Percentiles rank a stretch among this genome's conserved stretches.
Conservation (phyloP, 2,113 vertebrate genomes). For the Tenebrosternarchus preto region DNA sequence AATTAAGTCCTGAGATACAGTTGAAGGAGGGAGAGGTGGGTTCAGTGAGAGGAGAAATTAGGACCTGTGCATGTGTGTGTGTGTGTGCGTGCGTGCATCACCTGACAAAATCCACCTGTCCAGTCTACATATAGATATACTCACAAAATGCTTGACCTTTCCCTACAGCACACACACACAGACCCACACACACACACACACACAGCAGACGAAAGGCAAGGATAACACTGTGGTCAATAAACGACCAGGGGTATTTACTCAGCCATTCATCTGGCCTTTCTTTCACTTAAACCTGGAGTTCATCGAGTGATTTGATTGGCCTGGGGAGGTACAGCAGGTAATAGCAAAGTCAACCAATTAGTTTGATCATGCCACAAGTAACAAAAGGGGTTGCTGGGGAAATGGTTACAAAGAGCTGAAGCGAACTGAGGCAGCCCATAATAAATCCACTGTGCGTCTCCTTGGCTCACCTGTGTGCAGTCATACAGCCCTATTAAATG, state of each 20-base stretch:
- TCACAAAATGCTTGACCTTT: conserved; percentile 50
- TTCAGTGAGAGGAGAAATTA: not conserved
- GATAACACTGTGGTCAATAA: conserved; percentile 66
- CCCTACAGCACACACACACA: not conserved
- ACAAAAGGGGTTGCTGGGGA: conserved; percentile 64
- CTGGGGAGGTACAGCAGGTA: conserved; percentile 13
- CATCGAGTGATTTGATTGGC: conserved; percentile 59
- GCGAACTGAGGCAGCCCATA: conserved; percentile 6
- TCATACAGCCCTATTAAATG: conserved; percentile 4
- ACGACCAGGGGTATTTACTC: conserved; percentile 59
- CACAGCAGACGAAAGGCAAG: conserved; percentile 18
- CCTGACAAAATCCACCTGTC: conserved; percentile 3
- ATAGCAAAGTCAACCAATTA: conserved; percentile 61
- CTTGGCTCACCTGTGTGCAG: conserved; percentile 41
- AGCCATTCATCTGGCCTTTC: conserved; percentile 57
- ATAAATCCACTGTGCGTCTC: conserved; percentile 18
- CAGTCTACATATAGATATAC: conserved; percentile 23
- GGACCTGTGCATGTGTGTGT: not conserved
- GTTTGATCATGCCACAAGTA: conserved; percentile 62
- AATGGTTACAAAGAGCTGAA: conserved; percentile 48
- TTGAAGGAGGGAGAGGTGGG: not conserved
- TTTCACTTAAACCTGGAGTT: conserved; percentile 59
- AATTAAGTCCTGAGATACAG: conserved; percentile 20
- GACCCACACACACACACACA: conserved; percentile 24
- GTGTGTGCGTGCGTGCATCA: not conserved